A percentile compares a stretch with the other conserved stretches of the same genome.
Evolutionary conservation across 2,888 invertebrate species (phyloP).

Genomic region (Cylloceria caligata): DNA sequence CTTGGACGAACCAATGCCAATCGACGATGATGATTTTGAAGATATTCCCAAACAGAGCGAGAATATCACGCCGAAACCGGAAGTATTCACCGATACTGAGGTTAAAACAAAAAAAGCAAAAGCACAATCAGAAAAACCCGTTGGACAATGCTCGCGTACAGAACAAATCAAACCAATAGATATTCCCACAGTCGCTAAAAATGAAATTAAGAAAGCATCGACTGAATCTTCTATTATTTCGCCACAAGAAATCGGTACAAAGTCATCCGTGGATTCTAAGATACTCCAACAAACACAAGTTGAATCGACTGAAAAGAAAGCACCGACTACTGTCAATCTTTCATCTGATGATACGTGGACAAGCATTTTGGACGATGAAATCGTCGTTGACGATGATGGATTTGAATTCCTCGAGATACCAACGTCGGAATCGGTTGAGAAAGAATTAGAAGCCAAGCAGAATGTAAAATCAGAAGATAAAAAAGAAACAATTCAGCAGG

Average conservation of each 20-base stretch:
- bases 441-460: constrained; percentile 19
- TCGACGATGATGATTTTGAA: constrained; percentile 77
- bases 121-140: background rate
- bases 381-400: constrained; percentile 74
- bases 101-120: constrained; percentile 21
- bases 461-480: background rate
- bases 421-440: constrained; percentile 31
- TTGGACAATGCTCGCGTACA: background rate
- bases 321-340: constrained; percentile 61
- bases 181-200: background rate
- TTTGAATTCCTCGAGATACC: constrained; percentile 65
- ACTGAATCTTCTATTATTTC: background rate
- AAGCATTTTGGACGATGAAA: constrained; percentile 76
- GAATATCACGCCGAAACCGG: constrained; percentile 10
- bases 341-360: constrained; percentile 73
- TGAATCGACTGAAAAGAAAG: constrained; percentile 38
- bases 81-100: background rate
- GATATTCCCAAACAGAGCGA: constrained; percentile 60
- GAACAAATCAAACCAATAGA: constrained; percentile 31
- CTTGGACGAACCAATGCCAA: constrained; percentile 76
- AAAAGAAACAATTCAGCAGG: background rate
- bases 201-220: background rate
- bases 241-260: constrained; percentile 2
- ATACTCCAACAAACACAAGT: background rate
- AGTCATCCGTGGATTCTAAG: background rate